Base-by-base conservation (phyloP, 2,888 invertebrate species). In the Suillia variegata region DNA sequence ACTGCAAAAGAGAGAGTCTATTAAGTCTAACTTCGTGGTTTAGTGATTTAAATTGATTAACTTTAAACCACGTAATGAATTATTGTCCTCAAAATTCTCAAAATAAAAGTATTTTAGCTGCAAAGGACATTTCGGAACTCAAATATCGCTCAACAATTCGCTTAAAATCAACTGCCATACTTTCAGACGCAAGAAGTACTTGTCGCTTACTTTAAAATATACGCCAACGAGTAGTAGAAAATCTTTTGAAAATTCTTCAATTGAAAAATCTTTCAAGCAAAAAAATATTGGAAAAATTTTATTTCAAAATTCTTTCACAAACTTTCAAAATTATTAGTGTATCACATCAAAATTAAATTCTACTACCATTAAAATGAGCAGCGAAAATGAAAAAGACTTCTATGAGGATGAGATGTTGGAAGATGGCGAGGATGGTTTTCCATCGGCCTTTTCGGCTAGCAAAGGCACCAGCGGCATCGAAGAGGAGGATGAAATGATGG, bases 341-440 rank as follows among this genome's bases (percentile, higher is more conserved):
- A 18, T 18, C 13, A 45, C 17, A 4, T 5, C 18, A 38, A 13
- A 38, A 38, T 38, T 38, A 13, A 13, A 38, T 13, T 5, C 6
- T n/a, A n/a, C n/a, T n/a, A n/a, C n/a, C n/a, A n/a, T n/a, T n/a
- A n/a, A 45, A 45, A 45, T 45, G 54, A 13, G 13, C 15, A 24
- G 8, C 42, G 21, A 53, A 17, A 34, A 45, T 45, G 21, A 56
- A 22, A 70, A 69, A 38, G 10, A 54, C 8, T 56, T 38, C 4
- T 69, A 67, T 20, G 71, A 73, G 26, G 64, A 62, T 1, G 69
- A 13, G 58, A 67, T 18, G 2, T n/a, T n/a, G 47, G 68, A 66
- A 22, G 69, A 70, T 18, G 68, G 64, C 0, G 54, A 51, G 1
- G 55, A 31, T 0, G 53, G 18, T n/a, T n/a, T n/a, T n/a, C n/a